These are phyloP conservation scores for Ellobium chinense DNA, from an alignment of 2,888 invertebrate species.

Conservation along the genomic window DNA sequence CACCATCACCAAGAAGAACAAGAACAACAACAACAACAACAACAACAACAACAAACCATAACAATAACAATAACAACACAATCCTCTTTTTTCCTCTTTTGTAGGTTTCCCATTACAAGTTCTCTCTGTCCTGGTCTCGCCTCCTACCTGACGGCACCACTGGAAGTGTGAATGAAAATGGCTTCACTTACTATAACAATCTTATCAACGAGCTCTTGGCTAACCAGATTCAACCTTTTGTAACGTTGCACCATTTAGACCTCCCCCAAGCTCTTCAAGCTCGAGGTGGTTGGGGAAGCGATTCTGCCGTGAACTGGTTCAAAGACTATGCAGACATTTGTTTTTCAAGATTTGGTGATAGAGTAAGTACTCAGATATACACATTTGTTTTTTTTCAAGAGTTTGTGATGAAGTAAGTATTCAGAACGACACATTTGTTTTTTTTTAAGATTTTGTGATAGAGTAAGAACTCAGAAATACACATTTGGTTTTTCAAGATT, in stretches of 20 bases:
- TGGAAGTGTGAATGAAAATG: conserved; percentile 83
- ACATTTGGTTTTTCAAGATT: too few species aligned
- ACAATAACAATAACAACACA: too few species aligned
- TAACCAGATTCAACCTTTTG: conserved; percentile 82
- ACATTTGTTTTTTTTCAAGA: too few species aligned
- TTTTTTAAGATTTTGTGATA: too few species aligned
- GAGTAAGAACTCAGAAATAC: too few species aligned
- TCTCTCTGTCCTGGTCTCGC: conserved; percentile 85
- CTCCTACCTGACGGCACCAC: conserved; percentile 84
- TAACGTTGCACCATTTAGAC: conserved; percentile 81
- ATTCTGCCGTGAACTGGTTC: conserved; percentile 65
- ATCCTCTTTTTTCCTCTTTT: conserved; percentile 71
- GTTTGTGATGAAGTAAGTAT: too few species aligned
- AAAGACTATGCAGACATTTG: conserved; percentile 75
- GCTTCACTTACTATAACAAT: conserved; percentile 87
- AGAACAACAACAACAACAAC: too few species aligned
- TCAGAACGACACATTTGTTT: too few species aligned
- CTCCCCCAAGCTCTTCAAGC: conserved; percentile 78
- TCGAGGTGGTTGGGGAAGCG: conserved; percentile 77
- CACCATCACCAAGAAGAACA: too few species aligned
- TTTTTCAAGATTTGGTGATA: conserved; percentile 75
- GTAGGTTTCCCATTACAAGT: conserved; percentile 80
- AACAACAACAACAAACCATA: too few species aligned
- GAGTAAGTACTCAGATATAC: too few species aligned
- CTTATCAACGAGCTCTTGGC: conserved; percentile 85